phyloP scores from a whole-genome alignment of 2,113 vertebrate genomes.

The Nerophis lumbriciformis region DNA sequence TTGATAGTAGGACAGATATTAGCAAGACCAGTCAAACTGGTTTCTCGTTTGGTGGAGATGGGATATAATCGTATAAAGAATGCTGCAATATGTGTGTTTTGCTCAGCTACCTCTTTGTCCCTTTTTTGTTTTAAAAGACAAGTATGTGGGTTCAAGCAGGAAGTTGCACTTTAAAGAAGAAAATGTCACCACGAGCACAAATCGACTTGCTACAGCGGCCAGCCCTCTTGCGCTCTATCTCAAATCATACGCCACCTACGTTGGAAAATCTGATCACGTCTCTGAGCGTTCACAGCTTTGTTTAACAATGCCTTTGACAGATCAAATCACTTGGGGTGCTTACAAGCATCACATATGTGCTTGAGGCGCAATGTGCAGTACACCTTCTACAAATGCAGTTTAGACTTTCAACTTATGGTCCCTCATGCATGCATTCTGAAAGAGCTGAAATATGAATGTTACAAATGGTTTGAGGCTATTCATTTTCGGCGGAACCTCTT shows the following conservation, averaged over 20 bases:
- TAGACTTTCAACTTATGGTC: too few species aligned
- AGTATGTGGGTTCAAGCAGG: conserved; percentile 81
- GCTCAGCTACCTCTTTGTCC: not conserved
- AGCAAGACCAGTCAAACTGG: conserved; percentile 35
- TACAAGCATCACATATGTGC: conserved; percentile 37
- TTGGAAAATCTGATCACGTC: conserved; percentile 87
- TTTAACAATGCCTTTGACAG: conserved; percentile 36
- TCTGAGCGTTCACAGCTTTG: conserved; percentile 61
- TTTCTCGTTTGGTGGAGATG: conserved; percentile 31
- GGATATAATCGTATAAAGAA: conserved; percentile 7
- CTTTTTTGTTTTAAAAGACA: conserved; percentile 38
- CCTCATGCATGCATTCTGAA: too few species aligned
- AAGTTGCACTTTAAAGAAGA: conserved; percentile 79
- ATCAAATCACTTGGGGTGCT: conserved; percentile 39
- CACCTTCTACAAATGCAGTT: conserved; percentile 35
- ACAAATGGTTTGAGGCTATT: too few species aligned
- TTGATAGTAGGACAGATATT: conserved; percentile 29
- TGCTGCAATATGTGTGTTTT: not conserved
- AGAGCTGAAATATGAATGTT: too few species aligned
- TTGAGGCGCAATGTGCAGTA: conserved; percentile 14
- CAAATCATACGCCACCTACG: conserved; percentile 81
- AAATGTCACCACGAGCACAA: conserved; percentile 69
- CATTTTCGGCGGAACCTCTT: too few species aligned
- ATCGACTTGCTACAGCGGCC: conserved; percentile 57
- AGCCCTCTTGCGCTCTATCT: conserved; percentile 59